Conservation (phyloP, 2,888 invertebrate species). For the Ommatoiulus sabulosus region DNA sequence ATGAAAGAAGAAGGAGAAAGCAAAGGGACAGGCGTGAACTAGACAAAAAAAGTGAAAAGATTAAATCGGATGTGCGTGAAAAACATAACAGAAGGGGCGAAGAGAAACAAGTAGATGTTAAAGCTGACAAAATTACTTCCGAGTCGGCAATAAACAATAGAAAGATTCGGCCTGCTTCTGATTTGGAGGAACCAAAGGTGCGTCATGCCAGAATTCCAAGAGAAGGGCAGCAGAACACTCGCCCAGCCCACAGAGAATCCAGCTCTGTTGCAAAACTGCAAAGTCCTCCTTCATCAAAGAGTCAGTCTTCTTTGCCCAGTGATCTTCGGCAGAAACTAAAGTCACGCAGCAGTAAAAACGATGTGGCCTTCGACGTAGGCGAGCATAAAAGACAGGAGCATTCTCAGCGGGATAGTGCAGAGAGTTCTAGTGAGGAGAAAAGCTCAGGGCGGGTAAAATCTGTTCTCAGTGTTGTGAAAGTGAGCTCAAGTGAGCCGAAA, state of each 20-base stretch:
- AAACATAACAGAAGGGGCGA: background rate
- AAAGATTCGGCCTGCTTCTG: background rate
- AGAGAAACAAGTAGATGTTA: background rate
- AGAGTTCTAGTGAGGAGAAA: background rate
- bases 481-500: background rate
- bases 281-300: conserved; percentile 1
- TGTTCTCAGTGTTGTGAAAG: conserved; percentile 48
- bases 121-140: background rate
- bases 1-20: background rate
- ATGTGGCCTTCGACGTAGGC: background rate
- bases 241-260: background rate
- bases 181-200: background rate
- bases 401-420: background rate
- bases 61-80: background rate
- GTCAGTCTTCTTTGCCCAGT: background rate
- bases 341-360: conserved; percentile 7
- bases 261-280: background rate
- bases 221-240: background rate
- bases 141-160: background rate
- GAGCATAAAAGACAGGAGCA: background rate
- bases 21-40: background rate
- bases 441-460: conserved; percentile 26
- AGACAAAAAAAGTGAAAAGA: background rate
- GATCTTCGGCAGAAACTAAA: conserved; percentile 47
- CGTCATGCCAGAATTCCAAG: background rate